Conservation (phyloP, 2,113 vertebrate species). For the Equus przewalskii region DNA sequence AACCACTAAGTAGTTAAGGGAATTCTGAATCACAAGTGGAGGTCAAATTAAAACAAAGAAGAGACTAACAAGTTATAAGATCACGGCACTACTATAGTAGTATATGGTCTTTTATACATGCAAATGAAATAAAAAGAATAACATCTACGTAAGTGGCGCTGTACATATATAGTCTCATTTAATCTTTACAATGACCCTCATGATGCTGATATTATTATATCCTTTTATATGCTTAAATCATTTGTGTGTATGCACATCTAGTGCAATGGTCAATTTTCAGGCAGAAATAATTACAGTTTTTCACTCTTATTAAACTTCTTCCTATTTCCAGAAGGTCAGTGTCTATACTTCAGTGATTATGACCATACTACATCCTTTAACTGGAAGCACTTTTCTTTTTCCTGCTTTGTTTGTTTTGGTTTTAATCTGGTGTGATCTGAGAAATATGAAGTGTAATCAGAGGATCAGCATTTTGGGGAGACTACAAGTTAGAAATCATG, state of each 20-base stretch:
- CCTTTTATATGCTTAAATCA: background rate
- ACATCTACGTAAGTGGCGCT: background rate
- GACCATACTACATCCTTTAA: background rate
- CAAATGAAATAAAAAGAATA: background rate
- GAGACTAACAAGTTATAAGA: background rate
- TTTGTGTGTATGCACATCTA: background rate
- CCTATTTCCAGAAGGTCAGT: background rate
- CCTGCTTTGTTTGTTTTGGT: background rate
- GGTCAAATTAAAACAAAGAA: background rate
- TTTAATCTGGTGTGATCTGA: background rate
- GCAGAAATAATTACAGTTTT: background rate
- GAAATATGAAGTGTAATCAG: background rate
- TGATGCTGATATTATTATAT: background rate
- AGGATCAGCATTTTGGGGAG: background rate
- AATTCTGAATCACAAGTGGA: conserved; percentile 18
- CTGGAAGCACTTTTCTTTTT: background rate
- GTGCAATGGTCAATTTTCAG: background rate
- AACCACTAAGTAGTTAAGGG: background rate
- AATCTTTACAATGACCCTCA: background rate
- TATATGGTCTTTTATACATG: background rate
- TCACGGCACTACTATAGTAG: background rate
- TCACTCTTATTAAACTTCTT: background rate
- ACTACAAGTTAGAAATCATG: background rate
- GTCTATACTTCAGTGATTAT: background rate
- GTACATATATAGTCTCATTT: background rate